Evolutionary conservation across 1,140 invertebrate genomes (phyloP).

Genomic region (Zaprionus nigranus): DNA sequence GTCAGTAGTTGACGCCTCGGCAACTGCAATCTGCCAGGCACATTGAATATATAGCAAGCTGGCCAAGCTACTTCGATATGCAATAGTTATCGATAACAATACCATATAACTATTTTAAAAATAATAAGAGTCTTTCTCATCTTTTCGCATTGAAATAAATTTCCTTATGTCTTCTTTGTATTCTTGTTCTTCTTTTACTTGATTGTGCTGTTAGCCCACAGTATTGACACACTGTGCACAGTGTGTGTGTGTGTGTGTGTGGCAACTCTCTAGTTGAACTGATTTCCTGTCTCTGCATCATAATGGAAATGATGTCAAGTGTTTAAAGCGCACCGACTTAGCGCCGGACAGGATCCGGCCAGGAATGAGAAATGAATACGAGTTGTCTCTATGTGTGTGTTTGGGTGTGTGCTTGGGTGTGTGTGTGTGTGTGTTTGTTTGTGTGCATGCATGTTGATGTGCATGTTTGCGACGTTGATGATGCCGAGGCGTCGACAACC

Average conservation of each 20-base stretch:
- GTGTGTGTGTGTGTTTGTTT: neutral
- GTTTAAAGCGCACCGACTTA: slow-evolving; percentile 27
- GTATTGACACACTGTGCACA: neutral
- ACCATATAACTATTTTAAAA: no score
- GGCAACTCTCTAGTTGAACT: slow-evolving; percentile 24
- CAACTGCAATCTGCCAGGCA: no score
- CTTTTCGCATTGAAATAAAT: no score
- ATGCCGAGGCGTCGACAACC: slow-evolving; percentile 30
- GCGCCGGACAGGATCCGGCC: neutral
- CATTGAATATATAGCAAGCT: no score
- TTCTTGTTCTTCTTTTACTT: neutral
- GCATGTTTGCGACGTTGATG: slow-evolving; percentile 17
- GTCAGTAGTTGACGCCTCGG: no score
- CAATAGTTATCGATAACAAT: no score
- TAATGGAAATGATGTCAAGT: slow-evolving; percentile 53
- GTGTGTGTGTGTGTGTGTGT: slow-evolving; percentile 17
- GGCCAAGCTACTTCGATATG: no score
- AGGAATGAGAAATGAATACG: neutral
- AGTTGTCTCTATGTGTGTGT: neutral
- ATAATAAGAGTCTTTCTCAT: no score
- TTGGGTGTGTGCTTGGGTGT: neutral
- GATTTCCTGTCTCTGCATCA: slow-evolving; percentile 20
- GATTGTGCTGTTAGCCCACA: no score
- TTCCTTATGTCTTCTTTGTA: no score
- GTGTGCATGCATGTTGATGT: no score